Conservation (phyloP, 1,140 invertebrate species). For the Drosophila biarmipes region DNA sequence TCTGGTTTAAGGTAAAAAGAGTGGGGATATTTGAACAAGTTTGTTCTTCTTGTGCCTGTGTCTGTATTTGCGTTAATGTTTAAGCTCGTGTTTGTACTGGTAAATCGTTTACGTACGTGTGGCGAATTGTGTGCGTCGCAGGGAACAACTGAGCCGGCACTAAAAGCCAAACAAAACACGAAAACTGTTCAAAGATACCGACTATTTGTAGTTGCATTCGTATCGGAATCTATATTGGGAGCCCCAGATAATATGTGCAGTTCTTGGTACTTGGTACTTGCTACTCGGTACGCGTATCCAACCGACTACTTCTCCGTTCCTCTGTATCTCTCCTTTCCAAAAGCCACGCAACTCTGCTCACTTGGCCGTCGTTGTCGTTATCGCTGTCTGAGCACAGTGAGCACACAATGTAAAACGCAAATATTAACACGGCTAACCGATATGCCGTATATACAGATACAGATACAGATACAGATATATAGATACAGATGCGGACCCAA, state of each 20-base stretch:
- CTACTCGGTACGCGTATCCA: not conserved
- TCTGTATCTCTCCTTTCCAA: not conserved
- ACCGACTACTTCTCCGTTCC: not conserved
- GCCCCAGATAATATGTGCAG: conserved; percentile 8
- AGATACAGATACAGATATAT: conserved; percentile 5
- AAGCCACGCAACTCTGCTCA: conserved; percentile 7
- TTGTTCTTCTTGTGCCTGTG: not conserved
- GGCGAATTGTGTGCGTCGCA: conserved; percentile 6
- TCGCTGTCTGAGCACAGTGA: conserved; percentile 57
- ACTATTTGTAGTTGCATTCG: conserved; percentile 24
- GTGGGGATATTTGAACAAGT: not conserved
- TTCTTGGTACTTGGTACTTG: conserved; percentile 1
- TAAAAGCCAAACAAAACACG: conserved; percentile 77
- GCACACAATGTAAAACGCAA: conserved; percentile 79
- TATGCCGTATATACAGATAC: conserved; percentile 54
- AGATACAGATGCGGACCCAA: not conserved
- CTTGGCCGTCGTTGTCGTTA: conserved; percentile 32
- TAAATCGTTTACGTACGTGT: conserved; percentile 21
- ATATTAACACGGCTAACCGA: conserved; percentile 74
- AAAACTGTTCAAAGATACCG: conserved; percentile 67
- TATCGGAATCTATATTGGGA: conserved; percentile 16
- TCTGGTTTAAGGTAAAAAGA: not conserved
- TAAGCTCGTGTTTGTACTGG: conserved; percentile 19
- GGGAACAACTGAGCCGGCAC: conserved; percentile 66
- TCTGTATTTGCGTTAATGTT: conserved; percentile 24